Base-by-base conservation (phyloP, 2,888 invertebrate species). In the Brassicogethes aeneus region DNA sequence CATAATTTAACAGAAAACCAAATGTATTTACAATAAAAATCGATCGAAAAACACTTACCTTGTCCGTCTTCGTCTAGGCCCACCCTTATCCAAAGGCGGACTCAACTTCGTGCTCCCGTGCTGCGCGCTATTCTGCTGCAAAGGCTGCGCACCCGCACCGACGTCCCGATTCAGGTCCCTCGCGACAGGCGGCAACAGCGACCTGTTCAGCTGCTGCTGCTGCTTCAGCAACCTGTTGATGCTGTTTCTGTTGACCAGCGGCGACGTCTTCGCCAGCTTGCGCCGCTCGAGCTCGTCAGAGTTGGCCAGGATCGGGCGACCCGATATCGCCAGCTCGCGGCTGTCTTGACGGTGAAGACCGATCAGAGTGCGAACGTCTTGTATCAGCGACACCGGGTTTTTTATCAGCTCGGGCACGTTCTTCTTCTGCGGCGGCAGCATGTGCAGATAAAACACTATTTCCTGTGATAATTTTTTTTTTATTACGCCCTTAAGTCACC, bases 381-480 rank as follows among this genome's bases (percentile, higher is more conserved):
- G 80, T 37, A 96, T 86, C 30, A 96, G 71, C 0, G 85, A 85
- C 30, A 93, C 88, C 0, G 95, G 91, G 64, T 95, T 89, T 1
- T 81, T 77, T 15, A 96, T 80, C 36, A 95, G 70, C 54, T 90
- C 92, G 1, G 96, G 96, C 17, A 96, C 88, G 41, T 86, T 89
- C 66, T 92, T 92, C 60, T 91, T 89, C 44, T 85, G 85, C 0
- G 86, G 81, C 10, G 95, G 91, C 57, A 95, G 70, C 62, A 86
- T 84, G 61, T 92, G 90, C 13, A 96, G 72, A 70, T 90, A 94
- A 77, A 89, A 83, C 14, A 94, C 88, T 53, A 96, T 89, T 38
- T 89, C 88, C 75, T 80, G 70, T 15, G n/a, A n/a, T n/a, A n/a
- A n/a, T 54, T 37, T 36, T 36, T 32, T n/a, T n/a, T n/a, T n/a